Evolutionary conservation across 2,113 vertebrate species (phyloP).

Genomic region (Eublepharis macularius): DNA sequence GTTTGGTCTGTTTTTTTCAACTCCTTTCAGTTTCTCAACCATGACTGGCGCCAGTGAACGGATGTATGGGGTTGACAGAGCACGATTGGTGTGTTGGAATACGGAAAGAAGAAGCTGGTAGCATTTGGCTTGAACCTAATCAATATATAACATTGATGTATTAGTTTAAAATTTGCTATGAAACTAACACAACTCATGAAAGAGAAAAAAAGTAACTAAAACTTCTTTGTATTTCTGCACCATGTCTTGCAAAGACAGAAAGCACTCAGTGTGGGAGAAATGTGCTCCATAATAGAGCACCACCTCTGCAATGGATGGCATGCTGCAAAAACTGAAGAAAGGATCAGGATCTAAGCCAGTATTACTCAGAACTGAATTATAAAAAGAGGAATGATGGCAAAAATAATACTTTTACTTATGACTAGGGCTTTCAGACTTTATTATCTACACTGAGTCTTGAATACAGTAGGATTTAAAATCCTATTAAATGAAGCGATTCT

Average conservation of each 20-base stretch:
- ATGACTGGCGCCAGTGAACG: conserved; percentile 91
- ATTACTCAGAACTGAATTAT: background rate
- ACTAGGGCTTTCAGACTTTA: background rate
- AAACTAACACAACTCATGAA: background rate
- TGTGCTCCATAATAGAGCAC: no score
- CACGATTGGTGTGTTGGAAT: conserved; percentile 93
- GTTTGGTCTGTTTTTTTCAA: conserved; percentile 84
- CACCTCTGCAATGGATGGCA: no score
- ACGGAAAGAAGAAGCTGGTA: conserved; percentile 96
- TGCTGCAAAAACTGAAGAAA: no score
- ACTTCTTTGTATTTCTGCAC: background rate
- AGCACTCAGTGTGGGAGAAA: no score
- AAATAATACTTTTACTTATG: background rate
- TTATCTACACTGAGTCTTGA: background rate
- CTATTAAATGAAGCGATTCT: background rate
- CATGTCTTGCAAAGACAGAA: no score
- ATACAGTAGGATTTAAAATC: background rate
- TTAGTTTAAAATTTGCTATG: conserved; percentile 21
- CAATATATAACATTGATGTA: conserved; percentile 44
- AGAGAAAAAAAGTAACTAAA: background rate
- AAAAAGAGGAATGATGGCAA: background rate
- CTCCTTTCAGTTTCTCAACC: conserved; percentile 94
- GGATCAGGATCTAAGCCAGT: background rate
- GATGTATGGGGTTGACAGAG: conserved; percentile 94
- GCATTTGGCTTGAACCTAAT: conserved; percentile 93